phyloP scores from a whole-genome alignment of 1,140 invertebrate genomes.

The Campoletis sonorensis region DNA sequence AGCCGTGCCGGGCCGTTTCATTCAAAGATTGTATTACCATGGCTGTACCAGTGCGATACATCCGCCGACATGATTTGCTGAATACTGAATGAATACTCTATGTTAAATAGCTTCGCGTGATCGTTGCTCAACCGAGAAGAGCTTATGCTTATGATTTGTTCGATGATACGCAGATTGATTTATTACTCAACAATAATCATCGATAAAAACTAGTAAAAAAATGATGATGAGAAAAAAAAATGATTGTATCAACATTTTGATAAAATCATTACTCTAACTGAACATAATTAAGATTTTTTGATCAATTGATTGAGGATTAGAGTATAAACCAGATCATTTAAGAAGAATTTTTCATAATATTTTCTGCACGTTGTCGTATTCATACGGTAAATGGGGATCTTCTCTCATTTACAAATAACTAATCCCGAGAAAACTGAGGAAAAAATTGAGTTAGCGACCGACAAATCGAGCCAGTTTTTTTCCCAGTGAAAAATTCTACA shows the following conservation, averaged over 20 bases:
- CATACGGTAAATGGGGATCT: too few relatives aligned
- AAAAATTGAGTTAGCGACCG: too few relatives aligned
- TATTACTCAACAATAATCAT: neutral
- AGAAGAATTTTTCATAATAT: too few relatives aligned
- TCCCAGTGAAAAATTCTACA: too few relatives aligned
- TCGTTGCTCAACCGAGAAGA: conserved; percentile 15
- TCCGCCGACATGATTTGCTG: conserved; percentile 15
- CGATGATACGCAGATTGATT: neutral
- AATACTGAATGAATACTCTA: conserved; percentile 26
- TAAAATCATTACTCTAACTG: too few relatives aligned
- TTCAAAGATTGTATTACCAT: conserved; percentile 23
- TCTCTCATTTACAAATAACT: too few relatives aligned
- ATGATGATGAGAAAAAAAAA: neutral
- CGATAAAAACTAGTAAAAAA: neutral
- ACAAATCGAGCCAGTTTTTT: too few relatives aligned
- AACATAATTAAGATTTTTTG: too few relatives aligned
- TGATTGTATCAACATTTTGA: neutral
- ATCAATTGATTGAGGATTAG: too few relatives aligned
- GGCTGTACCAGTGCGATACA: neutral
- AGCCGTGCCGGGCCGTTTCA: neutral
- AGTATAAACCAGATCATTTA: too few relatives aligned
- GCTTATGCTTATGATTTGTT: neutral
- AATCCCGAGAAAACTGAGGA: too few relatives aligned
- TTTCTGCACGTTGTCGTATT: too few relatives aligned
- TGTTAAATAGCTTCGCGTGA: conserved; percentile 19